Conservation (phyloP, 2,113 vertebrate species). For the Malaclemys terrapin region DNA sequence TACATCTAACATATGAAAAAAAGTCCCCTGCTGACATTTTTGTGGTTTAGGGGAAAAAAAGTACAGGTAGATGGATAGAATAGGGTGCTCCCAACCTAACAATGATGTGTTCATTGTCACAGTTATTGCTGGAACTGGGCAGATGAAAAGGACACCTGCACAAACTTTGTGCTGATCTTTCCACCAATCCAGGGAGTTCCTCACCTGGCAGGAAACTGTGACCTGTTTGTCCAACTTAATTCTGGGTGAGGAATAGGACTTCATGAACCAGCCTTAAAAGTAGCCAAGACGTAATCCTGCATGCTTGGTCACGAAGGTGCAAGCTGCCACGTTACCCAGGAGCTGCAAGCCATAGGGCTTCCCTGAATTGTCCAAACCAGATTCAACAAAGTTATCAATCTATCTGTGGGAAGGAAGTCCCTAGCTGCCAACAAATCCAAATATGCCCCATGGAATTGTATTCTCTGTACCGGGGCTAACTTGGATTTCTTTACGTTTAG, state of each 20-base stretch:
- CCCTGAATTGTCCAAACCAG: not conserved
- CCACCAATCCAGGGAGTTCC: not conserved
- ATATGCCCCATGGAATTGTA: not conserved
- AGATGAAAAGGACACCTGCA: not conserved
- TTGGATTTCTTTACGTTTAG: not conserved
- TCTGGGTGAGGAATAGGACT: not conserved
- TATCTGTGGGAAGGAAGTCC: not conserved
- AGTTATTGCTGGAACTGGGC: not conserved
- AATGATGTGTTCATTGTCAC: not conserved
- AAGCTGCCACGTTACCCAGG: not conserved
- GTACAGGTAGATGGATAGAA: not conserved
- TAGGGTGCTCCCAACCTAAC: not conserved
- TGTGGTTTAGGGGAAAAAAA: not conserved
- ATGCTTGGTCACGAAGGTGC: not conserved
- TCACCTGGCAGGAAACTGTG: not conserved
- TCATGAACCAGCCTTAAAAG: not conserved
- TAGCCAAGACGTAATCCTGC: not conserved
- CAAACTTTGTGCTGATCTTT: not conserved
- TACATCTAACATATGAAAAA: not conserved
- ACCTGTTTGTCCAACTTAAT: not conserved
- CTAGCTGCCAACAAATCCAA: not conserved
- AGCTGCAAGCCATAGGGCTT: not conserved
- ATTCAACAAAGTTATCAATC: not conserved
- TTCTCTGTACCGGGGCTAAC: not conserved
- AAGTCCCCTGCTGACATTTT: not conserved